Base-by-base conservation (phyloP, 1,140 invertebrate species). In the Lasioglossum baleicum region DNA sequence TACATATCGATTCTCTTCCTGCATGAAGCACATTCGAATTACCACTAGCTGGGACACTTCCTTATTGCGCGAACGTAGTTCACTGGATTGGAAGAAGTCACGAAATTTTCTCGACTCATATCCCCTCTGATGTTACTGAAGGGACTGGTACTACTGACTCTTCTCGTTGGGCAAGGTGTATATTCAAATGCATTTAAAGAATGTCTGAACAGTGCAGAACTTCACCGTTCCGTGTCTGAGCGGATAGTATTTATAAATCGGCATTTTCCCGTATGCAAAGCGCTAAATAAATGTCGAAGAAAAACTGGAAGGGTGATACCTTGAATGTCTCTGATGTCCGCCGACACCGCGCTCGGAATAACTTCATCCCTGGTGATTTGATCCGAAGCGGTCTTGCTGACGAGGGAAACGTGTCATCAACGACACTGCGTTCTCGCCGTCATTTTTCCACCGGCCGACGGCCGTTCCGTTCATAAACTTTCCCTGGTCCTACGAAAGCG, bases 401-500 rank as follows among this genome's bases (percentile, higher is more conserved):
- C 35, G 42, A 70, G 35, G 40, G 51, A 68, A 65, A 75, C 17
- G 40, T 17, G 44, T 51, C 66, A 35, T 13, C 22, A 44, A 48
- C 42, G 13, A 0, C 31, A 10, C 7, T 60, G 26, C n/a, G 40
- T 64, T 7, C 44, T 48, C 71, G 22, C 51, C 40, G 64, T 2
- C 48, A 26, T 70, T 63, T 63, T 77, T 66, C 68, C 42, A 40
- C 67, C 67, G 48, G 26, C 15, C 69, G 17, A n/a, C 5, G 3
- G 5, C 35, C 35, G 35, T 83, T 83, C 76, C 68, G 69, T 73
- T 60, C 70, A 22, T 76, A 73, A 76, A 81, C 64, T 75, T 82
- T 72, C 64, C 51, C n/a, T 53, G 20, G 8, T 56, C 44, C 15
- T 40, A 60, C 48, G 58, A 78, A 65, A 63, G 13, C 13, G 71